Conservation (phyloP, 2,888 invertebrate genomes). For the Sepiola atlantica region DNA sequence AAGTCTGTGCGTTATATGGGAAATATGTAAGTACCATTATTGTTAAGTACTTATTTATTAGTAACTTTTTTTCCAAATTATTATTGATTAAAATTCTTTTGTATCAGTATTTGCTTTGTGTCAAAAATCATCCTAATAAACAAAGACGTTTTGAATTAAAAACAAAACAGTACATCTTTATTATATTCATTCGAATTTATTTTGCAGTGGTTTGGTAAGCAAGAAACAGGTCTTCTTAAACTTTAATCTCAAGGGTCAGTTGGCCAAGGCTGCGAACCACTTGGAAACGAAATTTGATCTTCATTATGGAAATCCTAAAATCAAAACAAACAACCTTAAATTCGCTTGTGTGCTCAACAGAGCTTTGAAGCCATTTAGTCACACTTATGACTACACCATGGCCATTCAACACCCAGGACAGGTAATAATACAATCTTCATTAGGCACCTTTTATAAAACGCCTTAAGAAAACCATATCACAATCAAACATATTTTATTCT, state of each 20-base stretch:
- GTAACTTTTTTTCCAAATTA: not conserved
- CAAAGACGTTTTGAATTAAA: not conserved
- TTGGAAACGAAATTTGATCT: slow-evolving; percentile 1
- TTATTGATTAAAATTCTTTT: not conserved
- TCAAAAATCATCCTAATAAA: not conserved
- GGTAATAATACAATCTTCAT: slow-evolving; percentile 38
- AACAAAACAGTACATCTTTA: not conserved
- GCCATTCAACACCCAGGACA: slow-evolving; percentile 44
- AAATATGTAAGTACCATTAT: slow-evolving; percentile 51
- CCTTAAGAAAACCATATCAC: too few relatives aligned
- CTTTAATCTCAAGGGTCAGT: not conserved
- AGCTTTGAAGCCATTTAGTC: slow-evolving; percentile 38
- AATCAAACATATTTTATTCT: too few relatives aligned
- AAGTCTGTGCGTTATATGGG: slow-evolving; percentile 50
- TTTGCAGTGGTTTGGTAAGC: not conserved
- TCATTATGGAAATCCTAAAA: not conserved
- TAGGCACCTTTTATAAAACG: too few relatives aligned
- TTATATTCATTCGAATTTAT: not conserved
- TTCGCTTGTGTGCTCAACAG: slow-evolving; percentile 50
- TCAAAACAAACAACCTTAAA: slow-evolving; percentile 47
- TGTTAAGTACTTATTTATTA: not conserved
- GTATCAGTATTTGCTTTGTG: not conserved
- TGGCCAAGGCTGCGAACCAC: not conserved
- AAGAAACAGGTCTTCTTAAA: not conserved
- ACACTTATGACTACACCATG: slow-evolving; percentile 42